Percentiles rank a stretch among this genome's conserved stretches.
Conservation (phyloP, 2,797 vertebrate genomes). For the Myiotriccus ornatus region DNA sequence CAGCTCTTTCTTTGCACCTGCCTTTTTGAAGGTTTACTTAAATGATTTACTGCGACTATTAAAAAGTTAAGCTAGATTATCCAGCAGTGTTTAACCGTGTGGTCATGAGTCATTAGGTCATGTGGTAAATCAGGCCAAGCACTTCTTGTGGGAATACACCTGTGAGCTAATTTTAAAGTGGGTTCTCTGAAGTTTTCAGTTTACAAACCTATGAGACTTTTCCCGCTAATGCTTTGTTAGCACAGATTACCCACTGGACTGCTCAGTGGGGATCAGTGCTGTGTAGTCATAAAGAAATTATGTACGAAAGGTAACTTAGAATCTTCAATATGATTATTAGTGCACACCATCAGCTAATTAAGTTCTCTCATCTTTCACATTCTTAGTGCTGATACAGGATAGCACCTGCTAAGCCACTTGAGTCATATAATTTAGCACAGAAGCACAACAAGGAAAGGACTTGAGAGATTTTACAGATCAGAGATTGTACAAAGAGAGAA, state of each 20-base stretch:
- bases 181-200: not conserved
- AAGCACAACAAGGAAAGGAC: not conserved
- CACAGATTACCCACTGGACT: not conserved
- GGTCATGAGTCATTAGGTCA: not conserved
- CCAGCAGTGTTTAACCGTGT: not conserved
- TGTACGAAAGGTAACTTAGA: not conserved
- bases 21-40: not conserved
- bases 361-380: not conserved
- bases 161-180: not conserved
- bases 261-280: not conserved
- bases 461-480: not conserved
- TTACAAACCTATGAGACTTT: not conserved
- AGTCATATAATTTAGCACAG: not conserved
- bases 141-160: not conserved
- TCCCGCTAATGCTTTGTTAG: not conserved
- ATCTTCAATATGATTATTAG: not conserved
- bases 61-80: conserved; percentile 25
- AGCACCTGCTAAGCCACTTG: not conserved
- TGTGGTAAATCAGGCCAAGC: not conserved
- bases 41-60: not conserved
- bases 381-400: not conserved
- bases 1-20: not conserved
- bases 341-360: not conserved
- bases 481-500: not conserved
- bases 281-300: not conserved